Percentiles rank a stretch among this genome's conserved stretches.
These are phyloP conservation scores for Lymantria monacha DNA, from an alignment of 2,888 invertebrate species.

Conservation along the genomic window DNA sequence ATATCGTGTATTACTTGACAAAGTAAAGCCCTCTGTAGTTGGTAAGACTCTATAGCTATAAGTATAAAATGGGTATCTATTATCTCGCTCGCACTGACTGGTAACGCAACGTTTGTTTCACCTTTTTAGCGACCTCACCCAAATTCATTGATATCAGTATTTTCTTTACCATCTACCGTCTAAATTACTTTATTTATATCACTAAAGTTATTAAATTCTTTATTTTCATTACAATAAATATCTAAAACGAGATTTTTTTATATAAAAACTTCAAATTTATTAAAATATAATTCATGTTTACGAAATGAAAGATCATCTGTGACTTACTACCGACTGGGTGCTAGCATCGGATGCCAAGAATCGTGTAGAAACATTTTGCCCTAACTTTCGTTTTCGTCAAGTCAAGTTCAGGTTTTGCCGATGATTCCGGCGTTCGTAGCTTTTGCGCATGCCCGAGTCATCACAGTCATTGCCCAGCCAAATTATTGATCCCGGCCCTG, in stretches of 20 bases:
- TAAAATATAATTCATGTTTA: conserved; percentile 10
- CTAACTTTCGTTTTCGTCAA: conserved; percentile 80
- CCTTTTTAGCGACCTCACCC: conserved; percentile 22
- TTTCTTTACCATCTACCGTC: conserved; percentile 5
- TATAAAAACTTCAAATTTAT: conserved; percentile 10
- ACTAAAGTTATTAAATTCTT: conserved; percentile 5
- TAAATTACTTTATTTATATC: neutral
- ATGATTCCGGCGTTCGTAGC: conserved; percentile 55
- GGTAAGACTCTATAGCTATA: conserved; percentile 29
- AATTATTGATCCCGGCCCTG: conserved; percentile 81
- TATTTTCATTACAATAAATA: neutral
- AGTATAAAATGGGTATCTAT: conserved; percentile 44
- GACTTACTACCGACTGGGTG: conserved; percentile 18
- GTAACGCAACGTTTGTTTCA: conserved; percentile 32
- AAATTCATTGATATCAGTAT: conserved; percentile 7
- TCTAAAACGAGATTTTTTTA: conserved; percentile 7
- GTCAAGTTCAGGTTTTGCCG: conserved; percentile 80
- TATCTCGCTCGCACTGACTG: conserved; percentile 64
- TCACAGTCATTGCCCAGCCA: conserved; percentile 81
- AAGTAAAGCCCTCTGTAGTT: neutral
- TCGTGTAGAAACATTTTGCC: conserved; percentile 74
- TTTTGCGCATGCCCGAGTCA: conserved; percentile 76
- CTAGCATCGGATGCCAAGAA: conserved; percentile 66
- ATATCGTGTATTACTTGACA: neutral
- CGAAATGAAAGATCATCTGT: conserved; percentile 17